Evolutionary conservation across 2,888 invertebrate species (phyloP).

Genomic region (Tuberolachnus salignus): DNA sequence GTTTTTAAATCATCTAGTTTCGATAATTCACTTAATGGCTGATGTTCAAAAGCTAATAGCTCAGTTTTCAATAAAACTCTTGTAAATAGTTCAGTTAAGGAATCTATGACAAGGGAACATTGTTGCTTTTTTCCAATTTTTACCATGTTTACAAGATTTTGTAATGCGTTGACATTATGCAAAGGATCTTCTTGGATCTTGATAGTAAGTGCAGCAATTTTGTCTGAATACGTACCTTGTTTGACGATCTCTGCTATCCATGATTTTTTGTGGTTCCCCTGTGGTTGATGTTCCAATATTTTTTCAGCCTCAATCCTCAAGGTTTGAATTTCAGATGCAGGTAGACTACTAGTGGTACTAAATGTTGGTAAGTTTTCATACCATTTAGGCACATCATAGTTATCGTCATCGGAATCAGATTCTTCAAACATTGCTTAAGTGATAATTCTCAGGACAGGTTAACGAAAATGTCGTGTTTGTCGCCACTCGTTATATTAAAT

Average conservation of each 20-base stretch:
- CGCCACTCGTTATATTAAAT: no score
- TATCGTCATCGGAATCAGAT: conserved; percentile 65
- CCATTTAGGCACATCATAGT: conserved; percentile 67
- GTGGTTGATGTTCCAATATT: conserved; percentile 70
- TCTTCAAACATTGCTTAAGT: conserved; percentile 62
- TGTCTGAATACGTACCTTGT: conserved; percentile 83
- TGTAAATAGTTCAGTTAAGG: conserved; percentile 78
- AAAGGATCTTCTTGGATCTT: conserved; percentile 82
- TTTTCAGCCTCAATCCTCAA: conserved; percentile 72
- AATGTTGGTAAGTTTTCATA: conserved; percentile 66
- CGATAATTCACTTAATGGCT: conserved; percentile 69
- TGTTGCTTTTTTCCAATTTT: conserved; percentile 79
- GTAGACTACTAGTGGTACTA: conserved; percentile 65
- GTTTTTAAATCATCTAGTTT: conserved; percentile 71
- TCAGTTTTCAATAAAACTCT: conserved; percentile 74
- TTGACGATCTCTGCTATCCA: conserved; percentile 81
- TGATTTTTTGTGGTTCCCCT: conserved; percentile 72
- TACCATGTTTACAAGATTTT: conserved; percentile 76
- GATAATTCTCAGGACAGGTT: no score
- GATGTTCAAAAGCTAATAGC: conserved; percentile 71
- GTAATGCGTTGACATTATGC: conserved; percentile 75
- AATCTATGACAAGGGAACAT: conserved; percentile 73
- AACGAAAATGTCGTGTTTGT: no score
- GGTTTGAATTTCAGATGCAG: conserved; percentile 67
- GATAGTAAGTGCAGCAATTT: conserved; percentile 82